Evolutionary conservation across 2,888 invertebrate species (phyloP).

Genomic region (Corbicula japonica): DNA sequence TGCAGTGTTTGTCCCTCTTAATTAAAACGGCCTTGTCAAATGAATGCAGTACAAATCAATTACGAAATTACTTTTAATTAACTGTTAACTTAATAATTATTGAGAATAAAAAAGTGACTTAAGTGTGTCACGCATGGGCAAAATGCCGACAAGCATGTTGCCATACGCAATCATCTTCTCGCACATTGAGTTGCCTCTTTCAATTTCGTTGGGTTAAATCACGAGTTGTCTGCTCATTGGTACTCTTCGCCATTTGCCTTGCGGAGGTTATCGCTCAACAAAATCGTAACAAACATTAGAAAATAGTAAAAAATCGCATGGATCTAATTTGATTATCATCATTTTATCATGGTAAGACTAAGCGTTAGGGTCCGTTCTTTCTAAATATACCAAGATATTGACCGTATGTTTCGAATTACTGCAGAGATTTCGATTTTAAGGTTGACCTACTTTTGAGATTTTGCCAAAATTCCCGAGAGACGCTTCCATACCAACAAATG

Average conservation of each 20-base stretch:
- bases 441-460: constrained; percentile 58
- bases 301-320: constrained; percentile 2
- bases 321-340: not conserved
- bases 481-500: constrained; percentile 43
- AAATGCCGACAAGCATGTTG: too few relatives aligned
- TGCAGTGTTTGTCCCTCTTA: too few relatives aligned
- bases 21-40: too few relatives aligned
- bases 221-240: constrained; percentile 12
- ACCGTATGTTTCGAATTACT: not conserved
- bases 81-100: too few relatives aligned
- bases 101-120: too few relatives aligned
- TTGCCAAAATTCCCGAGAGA: constrained; percentile 52
- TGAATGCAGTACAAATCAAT: too few relatives aligned
- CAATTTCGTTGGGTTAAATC: constrained; percentile 1
- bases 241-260: constrained; percentile 64
- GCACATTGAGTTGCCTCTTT: not conserved
- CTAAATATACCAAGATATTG: not conserved
- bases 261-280: constrained; percentile 62
- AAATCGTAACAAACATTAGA: constrained; percentile 50
- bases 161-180: not conserved
- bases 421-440: constrained; percentile 8
- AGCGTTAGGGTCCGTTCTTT: not conserved
- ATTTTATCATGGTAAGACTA: constrained; percentile 37
- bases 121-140: too few relatives aligned
- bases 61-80: too few relatives aligned